Conservation (phyloP, 2,113 vertebrate species). For the Lichenostomus cassidix region DNA sequence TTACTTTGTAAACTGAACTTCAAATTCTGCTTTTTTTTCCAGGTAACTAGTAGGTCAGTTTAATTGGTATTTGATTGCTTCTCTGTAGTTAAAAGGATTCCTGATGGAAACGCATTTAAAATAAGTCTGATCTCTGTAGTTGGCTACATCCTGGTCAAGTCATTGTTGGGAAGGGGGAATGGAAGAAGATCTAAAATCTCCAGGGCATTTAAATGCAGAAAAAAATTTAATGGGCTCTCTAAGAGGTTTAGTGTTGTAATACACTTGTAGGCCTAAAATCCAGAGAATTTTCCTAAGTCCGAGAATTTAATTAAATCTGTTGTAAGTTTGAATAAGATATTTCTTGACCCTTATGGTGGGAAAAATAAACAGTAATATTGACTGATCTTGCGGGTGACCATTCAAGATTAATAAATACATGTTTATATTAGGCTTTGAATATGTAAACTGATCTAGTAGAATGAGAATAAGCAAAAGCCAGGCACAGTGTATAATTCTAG, state of each 20-base stretch:
- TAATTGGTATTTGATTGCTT: not conserved
- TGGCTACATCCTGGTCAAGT: not conserved
- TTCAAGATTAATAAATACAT: not conserved
- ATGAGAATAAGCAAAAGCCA: not conserved
- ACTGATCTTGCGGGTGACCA: not conserved
- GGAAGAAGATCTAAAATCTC: not conserved
- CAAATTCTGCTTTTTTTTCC: not conserved
- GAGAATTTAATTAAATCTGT: not conserved
- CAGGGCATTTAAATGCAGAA: not conserved
- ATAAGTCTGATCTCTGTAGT: not conserved
- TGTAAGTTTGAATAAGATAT: not conserved
- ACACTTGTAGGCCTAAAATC: not conserved
- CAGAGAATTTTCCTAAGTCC: not conserved
- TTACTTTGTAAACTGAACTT: not conserved
- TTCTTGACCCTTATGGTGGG: not conserved
- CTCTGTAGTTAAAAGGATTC: slow-evolving; percentile 2
- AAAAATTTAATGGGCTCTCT: not conserved
- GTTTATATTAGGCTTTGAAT: not conserved
- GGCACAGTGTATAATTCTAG: not conserved
- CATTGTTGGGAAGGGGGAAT: not conserved
- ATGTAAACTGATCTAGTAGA: not conserved
- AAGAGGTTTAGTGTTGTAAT: not conserved
- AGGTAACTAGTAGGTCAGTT: not conserved
- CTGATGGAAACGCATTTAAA: slow-evolving; percentile 2
- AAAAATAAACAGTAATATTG: not conserved